A percentile compares a stretch with the other conserved stretches of the same genome.
Evolutionary conservation across 1,140 invertebrate genomes (phyloP).

Genomic region (Leptonema lineaticorne): DNA sequence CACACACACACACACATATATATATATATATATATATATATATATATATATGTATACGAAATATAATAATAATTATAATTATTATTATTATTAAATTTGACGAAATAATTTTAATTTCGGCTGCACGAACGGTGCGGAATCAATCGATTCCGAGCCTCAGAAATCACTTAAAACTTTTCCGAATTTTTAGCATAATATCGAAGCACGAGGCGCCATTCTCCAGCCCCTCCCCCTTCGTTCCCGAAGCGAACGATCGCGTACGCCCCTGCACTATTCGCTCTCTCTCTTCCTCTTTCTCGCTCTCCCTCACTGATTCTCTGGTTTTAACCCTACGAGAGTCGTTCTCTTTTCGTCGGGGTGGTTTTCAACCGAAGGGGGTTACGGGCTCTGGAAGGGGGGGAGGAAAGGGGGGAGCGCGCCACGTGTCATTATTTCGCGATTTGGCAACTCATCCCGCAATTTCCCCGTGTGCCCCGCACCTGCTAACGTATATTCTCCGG

Average conservation of each 20-base stretch:
- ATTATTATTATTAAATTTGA: too few relatives aligned
- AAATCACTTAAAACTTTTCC: slow-evolving; percentile 40
- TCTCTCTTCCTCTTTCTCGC: slow-evolving; percentile 1
- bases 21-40: too few relatives aligned
- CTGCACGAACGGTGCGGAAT: slow-evolving; percentile 21
- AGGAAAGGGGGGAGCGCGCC: slow-evolving; percentile 12
- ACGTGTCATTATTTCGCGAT: slow-evolving; percentile 37
- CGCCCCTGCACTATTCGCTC: background rate
- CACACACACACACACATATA: too few relatives aligned
- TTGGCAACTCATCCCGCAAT: slow-evolving; percentile 41
- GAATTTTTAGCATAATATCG: slow-evolving; percentile 35
- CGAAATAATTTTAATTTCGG: background rate
- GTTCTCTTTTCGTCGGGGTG: background rate
- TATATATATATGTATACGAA: too few relatives aligned
- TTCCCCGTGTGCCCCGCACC: slow-evolving; percentile 15
- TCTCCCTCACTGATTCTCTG: slow-evolving; percentile 14
- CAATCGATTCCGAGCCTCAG: slow-evolving; percentile 31
- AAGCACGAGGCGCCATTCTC: slow-evolving; percentile 22
- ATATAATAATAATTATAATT: too few relatives aligned
- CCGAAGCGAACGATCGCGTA: background rate
- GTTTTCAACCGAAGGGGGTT: background rate
- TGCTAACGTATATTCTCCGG: slow-evolving; percentile 28
- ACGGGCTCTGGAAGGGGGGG: background rate
- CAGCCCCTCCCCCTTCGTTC: slow-evolving; percentile 8
- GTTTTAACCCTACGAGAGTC: background rate